phyloP scores from a whole-genome alignment of 2,888 invertebrate genomes.

The Anthoptus insignis region DNA sequence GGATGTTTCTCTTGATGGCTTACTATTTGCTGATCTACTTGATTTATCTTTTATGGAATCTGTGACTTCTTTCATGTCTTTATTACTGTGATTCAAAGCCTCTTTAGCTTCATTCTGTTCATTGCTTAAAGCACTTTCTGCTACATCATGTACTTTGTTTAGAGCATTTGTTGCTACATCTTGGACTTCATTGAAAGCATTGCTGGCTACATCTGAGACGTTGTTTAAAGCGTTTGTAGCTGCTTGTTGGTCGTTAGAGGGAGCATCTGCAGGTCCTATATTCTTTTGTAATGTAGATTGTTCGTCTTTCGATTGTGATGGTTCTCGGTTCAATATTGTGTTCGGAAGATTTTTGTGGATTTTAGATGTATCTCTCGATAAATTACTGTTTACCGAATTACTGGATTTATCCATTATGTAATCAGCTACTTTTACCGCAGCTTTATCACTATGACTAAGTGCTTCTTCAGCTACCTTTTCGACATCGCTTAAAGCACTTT shows the following conservation, averaged over 20 bases:
- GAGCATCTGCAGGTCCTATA: too few relatives aligned
- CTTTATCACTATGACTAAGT: not conserved
- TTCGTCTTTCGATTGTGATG: slow-evolving; percentile 4
- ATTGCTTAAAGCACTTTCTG: not conserved
- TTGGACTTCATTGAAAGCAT: too few relatives aligned
- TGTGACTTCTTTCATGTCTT: not conserved
- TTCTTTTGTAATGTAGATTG: not conserved
- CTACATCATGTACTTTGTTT: slow-evolving; percentile 36
- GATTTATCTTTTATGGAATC: not conserved
- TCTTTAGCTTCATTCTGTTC: not conserved
- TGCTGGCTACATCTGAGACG: too few relatives aligned
- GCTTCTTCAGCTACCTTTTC: not conserved
- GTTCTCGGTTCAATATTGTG: too few relatives aligned
- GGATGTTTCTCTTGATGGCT: not conserved
- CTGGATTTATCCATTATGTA: not conserved
- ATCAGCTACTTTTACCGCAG: not conserved
- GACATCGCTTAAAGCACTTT: not conserved
- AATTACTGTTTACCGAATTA: not conserved
- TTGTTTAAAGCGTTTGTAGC: slow-evolving; percentile 16
- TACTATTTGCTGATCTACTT: not conserved
- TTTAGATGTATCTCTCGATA: too few relatives aligned
- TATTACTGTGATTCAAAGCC: not conserved
- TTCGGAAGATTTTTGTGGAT: too few relatives aligned
- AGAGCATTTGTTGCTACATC: not conserved
- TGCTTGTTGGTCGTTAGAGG: slow-evolving; percentile 48